Evolutionary conservation across 2,888 invertebrate genomes (phyloP), one percentile per base, ranked within the genome.

Genomic region (Trichogramma evanescens): DNA sequence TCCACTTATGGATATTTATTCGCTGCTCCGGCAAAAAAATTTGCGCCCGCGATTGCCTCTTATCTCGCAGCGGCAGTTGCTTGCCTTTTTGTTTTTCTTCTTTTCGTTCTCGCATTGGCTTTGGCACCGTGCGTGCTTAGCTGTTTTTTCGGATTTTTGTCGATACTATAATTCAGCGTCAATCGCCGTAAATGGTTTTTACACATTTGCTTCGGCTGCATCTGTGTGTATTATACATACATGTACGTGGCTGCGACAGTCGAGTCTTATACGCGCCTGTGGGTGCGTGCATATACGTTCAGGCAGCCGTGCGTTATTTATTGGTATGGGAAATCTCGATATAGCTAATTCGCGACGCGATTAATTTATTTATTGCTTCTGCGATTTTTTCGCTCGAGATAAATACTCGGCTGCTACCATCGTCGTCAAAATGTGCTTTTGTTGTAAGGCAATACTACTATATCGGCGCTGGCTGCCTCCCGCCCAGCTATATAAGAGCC

Each of bases 281-380:
- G 26, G 26, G 26, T 26, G 26, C 26, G 26, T 2, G 26, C 26
- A 26, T 26, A 26, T 26, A 26, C 26, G 26, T 2, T 26, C 26
- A 2, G 26, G 2, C 26, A 26, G 26, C 26, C 26, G 26, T 3
- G 26, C 26, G 49, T 41, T 63, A 57, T 57, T 55, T 56, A 60
- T 56, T 40, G 44, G 44, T 8, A n/a, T 38, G 43, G 44, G 38
- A 6, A n/a, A 26, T 26, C 26, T 26, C 45, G 9, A 44, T 46
- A 44, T 49, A 49, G 54, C 51, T 58, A 57, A 59, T 55, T 60
- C 59, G 54, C 55, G 26, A 26, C 26, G 57, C 54, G 55, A 59
- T 55, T 57, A 63, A 63, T 59, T 60, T 63, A 63, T 63, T 59
- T 54, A 57, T 57, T 60, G 50, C 43, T 56, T 43, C 43, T 44